Base-by-base conservation (phyloP, 1,140 invertebrate genomes). In the Planococcus citri region DNA sequence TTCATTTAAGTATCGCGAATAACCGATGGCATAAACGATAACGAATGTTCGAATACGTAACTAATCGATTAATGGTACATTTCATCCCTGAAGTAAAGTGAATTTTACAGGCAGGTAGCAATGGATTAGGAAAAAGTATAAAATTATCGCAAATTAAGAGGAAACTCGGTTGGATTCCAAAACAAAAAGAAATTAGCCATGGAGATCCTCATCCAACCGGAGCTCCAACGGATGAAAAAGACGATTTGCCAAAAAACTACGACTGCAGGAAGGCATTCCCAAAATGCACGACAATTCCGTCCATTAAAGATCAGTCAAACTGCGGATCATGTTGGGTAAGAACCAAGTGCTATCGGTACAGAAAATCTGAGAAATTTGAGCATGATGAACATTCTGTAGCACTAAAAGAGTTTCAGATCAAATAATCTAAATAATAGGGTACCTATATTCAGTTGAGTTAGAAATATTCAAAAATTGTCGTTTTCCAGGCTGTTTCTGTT, bases 231-330 rank as follows among this genome's bases (percentile, higher is more conserved):
- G n/a, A 33, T 12, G 29, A 12, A 3, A 17, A 51, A 2, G 41
- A 51, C 41, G n/a, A 17, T 51, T 51, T 91, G 9, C 92, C 92
- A 0, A 83, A 85, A 21, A 80, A 84, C 72, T 95, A 94, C 77
- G 92, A 95, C 78, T 78, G 91, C 0, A 80, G 92, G 29, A 78
- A 82, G 69, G 80, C 90, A 71, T 95, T 92, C 92, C 85, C 90
- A 0, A 77, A 90, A 73, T 96, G 93, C 74, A 86, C 87, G 0
- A 89, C 90, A 0, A 83, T 92, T 72, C 84, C 92, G 72, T 87
- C 91, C 76, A 85, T 92, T 25, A 80, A 88, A 70, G 89, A 92
- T 81, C 90, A 92, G 77, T 86, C 83, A 2, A 81, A 81, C 8
- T 86, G 85, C 75, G 74, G 72, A 6, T 87, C 86, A 20, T 89